Conservation (phyloP, 30 jellyfish, hydroid and myxozoan genomes). For the Chrysaora quinquecirrha region DNA sequence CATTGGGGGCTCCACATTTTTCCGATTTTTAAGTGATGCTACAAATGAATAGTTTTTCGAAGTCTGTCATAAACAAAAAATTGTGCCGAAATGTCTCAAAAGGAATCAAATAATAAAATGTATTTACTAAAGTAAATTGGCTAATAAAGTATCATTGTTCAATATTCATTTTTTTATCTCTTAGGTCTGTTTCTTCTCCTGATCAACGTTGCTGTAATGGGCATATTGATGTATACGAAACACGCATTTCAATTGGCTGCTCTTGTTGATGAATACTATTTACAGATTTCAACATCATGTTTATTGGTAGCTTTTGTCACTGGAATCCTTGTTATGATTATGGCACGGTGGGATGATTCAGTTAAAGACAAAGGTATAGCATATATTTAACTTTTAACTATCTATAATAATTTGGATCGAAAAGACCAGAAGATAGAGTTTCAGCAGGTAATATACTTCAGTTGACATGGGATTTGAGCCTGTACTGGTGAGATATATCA, state of each 20-base stretch:
- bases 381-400: background rate
- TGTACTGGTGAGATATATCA: background rate
- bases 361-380: slow-evolving; percentile 29
- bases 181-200: slow-evolving; percentile 21
- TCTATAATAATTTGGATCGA: background rate
- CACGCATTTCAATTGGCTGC: slow-evolving; percentile 54
- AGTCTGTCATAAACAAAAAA: no score
- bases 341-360: slow-evolving; percentile 22
- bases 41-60: no score
- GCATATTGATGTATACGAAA: slow-evolving; percentile 11
- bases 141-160: no score
- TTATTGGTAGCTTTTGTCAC: slow-evolving; percentile 28
- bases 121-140: no score
- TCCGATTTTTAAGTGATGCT: no score
- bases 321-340: slow-evolving; percentile 10
- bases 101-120: no score
- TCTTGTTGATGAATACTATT: slow-evolving; percentile 40
- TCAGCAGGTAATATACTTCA: no score
- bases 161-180: background rate
- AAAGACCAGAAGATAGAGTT: background rate
- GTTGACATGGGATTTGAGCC: background rate
- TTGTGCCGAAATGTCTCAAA: no score
- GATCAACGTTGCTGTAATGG: slow-evolving; percentile 18
- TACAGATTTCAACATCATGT: slow-evolving; percentile 47
- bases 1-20: no score